Evolutionary conservation across 2,888 invertebrate species (phyloP), one percentile per base, ranked within the genome.

Genomic region (Ligdia adustata): DNA sequence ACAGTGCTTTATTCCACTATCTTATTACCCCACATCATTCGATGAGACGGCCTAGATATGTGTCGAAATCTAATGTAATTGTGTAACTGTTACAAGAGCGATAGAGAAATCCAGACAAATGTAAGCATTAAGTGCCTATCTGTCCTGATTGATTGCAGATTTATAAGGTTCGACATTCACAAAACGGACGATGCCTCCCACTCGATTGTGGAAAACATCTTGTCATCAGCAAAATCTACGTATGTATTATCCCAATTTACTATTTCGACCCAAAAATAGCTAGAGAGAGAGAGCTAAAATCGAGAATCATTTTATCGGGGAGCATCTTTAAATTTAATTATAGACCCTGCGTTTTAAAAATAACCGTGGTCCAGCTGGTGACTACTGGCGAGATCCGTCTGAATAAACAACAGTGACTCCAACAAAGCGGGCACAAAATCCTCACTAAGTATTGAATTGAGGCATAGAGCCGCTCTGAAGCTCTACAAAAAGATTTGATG

Each of bases 391-490:
- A 46, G 46, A 41, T 45, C 47, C 20, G 43, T 40, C 50, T 27
- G 42, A 42, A 56, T 48, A 54, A 60, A 57, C 45, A 59, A 45
- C 51, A 54, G 51, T 52, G 41, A 35, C 47, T 44, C 12, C 42
- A 47, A 51, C 45, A 52, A 57, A 49, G 46, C 46, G 39, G 33
- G 37, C 24, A 42, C 35, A 44, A 28, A 39, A 50, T 47, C 56
- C 41, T 44, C 46, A 38, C n/a, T n/a, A n/a, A n/a, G 39, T 55
- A 59, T 54, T 64, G 38, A 48, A 66, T 62, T 60, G 57, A 64
- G 57, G 51, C 32, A 51, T 49, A 56, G 53, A 56, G 60, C 14
- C 62, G 55, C 53, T 56, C 52, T 38, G 32, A 15, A 57, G 57
- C 52, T 49, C 48, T 44, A 18, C 7, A 22, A 38, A 52, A 35